Evolutionary conservation across 2,888 invertebrate species (phyloP).

Genomic region (Tuberolachnus salignus): DNA sequence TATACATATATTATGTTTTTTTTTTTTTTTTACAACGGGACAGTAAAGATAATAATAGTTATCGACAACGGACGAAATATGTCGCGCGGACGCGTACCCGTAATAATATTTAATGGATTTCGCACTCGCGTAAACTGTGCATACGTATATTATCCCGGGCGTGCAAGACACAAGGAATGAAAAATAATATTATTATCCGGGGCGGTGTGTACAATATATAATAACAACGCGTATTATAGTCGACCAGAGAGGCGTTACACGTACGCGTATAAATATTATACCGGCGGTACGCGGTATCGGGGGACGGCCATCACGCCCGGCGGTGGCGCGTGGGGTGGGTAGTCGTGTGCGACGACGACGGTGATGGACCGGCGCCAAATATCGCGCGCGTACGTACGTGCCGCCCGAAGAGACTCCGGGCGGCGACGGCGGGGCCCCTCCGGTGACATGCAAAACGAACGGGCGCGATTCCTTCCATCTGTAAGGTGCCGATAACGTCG

Average conservation of each 20-base stretch:
- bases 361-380: slow-evolving; percentile 53
- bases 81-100: not conserved
- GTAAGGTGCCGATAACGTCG: slow-evolving; percentile 54
- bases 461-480: slow-evolving; percentile 47
- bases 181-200: too few species aligned
- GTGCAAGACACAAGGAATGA: too few species aligned
- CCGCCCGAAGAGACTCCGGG: not conserved
- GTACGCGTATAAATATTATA: too few species aligned
- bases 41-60: not conserved
- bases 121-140: too few species aligned
- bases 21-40: not conserved
- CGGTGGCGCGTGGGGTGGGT: too few species aligned
- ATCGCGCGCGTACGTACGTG: not conserved
- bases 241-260: too few species aligned
- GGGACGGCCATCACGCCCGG: too few species aligned
- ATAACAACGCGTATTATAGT: too few species aligned
- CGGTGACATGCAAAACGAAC: slow-evolving; percentile 48
- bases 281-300: not conserved
- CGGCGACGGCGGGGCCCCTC: not conserved
- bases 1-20: not conserved
- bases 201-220: too few species aligned
- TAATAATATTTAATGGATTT: not conserved
- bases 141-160: too few species aligned
- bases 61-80: not conserved
- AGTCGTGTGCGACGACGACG: too few species aligned